Evolutionary conservation across 1,140 invertebrate species (phyloP).

Genomic region (Zaprionus ghesquierei): DNA sequence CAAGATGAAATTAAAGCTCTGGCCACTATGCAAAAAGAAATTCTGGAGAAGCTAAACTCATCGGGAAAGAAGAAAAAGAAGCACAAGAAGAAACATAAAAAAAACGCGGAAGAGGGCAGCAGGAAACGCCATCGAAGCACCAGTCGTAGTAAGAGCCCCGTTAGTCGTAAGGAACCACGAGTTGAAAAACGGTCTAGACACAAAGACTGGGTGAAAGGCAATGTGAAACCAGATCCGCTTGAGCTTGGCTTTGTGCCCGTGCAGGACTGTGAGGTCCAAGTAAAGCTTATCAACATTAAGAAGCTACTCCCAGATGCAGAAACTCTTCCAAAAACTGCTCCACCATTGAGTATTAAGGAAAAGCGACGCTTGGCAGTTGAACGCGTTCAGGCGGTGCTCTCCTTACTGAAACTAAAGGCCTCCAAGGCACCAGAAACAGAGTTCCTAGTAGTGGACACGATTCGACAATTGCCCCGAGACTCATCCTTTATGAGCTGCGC

Average conservation of each 20-base stretch:
- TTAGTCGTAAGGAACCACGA: not conserved
- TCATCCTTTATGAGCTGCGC: conserved; percentile 10
- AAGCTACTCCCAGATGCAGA: not conserved
- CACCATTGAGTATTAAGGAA: conserved; percentile 2
- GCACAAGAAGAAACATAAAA: conserved; percentile 42
- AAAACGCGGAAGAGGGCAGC: not conserved
- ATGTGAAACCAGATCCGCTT: not conserved
- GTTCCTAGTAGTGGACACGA: conserved; percentile 50
- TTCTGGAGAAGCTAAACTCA: not conserved
- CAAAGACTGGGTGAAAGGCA: too few relatives aligned
- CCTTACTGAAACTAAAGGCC: not conserved
- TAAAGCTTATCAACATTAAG: conserved; percentile 3
- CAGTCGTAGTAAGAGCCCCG: not conserved
- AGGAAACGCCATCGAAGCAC: conserved; percentile 11
- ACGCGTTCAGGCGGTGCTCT: conserved; percentile 18
- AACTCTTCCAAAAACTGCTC: not conserved
- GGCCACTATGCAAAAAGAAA: not conserved
- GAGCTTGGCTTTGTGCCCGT: conserved; percentile 11
- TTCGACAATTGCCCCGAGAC: conserved; percentile 35
- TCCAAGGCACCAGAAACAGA: conserved; percentile 19
- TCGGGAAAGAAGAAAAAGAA: conserved; percentile 43
- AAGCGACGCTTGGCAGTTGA: conserved; percentile 27
- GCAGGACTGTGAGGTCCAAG: conserved; percentile 1
- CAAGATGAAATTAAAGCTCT: not conserved
- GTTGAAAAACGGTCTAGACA: not conserved